A percentile compares a stretch with the other conserved stretches of the same genome.
Conservation (phyloP, 2,113 vertebrate genomes). For the Macrotus californicus region DNA sequence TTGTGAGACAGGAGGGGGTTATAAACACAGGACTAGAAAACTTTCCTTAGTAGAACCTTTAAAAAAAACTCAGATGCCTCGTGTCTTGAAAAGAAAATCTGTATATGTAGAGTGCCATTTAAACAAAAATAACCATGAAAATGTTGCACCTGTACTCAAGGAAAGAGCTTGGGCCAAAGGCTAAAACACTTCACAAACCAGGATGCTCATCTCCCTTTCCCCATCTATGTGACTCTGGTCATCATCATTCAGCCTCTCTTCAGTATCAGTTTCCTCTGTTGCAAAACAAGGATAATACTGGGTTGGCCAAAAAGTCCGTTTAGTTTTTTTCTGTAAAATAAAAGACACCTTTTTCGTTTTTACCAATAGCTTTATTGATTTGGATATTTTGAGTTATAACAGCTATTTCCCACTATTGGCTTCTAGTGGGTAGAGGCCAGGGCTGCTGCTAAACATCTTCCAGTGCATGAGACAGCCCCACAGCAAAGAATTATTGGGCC, state of each 20-base stretch:
- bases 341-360: too few relatives aligned
- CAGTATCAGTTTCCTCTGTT: neutral
- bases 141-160: neutral
- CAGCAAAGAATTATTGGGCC: too few relatives aligned
- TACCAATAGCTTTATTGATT: too few relatives aligned
- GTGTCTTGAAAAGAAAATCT: conserved; percentile 34
- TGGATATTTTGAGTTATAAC: too few relatives aligned
- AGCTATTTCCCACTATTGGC: too few relatives aligned
- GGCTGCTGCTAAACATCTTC: too few relatives aligned
- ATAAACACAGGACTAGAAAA: conserved; percentile 26
- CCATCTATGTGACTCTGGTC: neutral
- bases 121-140: neutral
- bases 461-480: too few relatives aligned
- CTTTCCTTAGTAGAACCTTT: conserved; percentile 2
- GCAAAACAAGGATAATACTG: neutral
- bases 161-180: neutral
- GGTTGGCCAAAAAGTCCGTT: too few relatives aligned
- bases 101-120: neutral
- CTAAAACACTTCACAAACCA: neutral
- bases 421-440: too few relatives aligned
- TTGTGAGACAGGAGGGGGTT: neutral
- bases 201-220: neutral
- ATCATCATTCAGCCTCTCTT: neutral
- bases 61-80: conserved; percentile 37
- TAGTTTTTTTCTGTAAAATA: too few relatives aligned